Evolutionary conservation across 92 coral and sea anemone genomes (phyloP), one percentile per base, ranked within the genome.

Genomic region (Epizoanthus scotinus): DNA sequence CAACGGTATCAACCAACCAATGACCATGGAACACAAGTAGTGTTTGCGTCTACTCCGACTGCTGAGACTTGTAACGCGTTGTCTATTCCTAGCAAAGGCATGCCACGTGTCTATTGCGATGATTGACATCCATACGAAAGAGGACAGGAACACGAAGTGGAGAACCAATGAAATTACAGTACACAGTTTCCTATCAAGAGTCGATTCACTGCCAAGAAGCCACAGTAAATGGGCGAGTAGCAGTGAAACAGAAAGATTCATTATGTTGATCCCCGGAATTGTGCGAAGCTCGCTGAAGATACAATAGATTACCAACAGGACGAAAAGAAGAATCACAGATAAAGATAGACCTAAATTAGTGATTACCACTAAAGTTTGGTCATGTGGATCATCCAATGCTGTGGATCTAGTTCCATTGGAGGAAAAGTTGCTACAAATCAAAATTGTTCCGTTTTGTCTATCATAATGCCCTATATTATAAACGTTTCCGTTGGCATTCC

Each of bases 1-100:
- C 63, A 89, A 59, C 26, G 97, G 91, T 26, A 81, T 57, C 22
- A 85, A 28, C 97, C 96, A 91, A 29, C 89, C 89, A 68, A 80
- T 81, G 10, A 63, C 36, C 55, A 87, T 81, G 56, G 87, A 85
- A 31, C 86, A 70, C 24, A 84, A 0, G 49, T 81, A 78, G 53
- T 82, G 87, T 44, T 53, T 65, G 62, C 93, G 88, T 19, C 84
- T 71, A 31, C 64, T 40, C 53, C 80, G 78, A 49, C 68, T 79
- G 19, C 68, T 60, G 25, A 47, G 36, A 50, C 83, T 67, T 0
- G 87, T 60, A 58, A 63, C 82, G n/a, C 77, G 78, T 21, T 82
- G 83, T 52, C 83, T 65, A 8, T 63, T 86, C 20, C 47, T 54
- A 38, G 88, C 47, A 54, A 90, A 90, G 19, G 88, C 88, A 8